Evolutionary conservation across 1,140 invertebrate species (phyloP).

Genomic region (Cataglyphis hispanica): DNA sequence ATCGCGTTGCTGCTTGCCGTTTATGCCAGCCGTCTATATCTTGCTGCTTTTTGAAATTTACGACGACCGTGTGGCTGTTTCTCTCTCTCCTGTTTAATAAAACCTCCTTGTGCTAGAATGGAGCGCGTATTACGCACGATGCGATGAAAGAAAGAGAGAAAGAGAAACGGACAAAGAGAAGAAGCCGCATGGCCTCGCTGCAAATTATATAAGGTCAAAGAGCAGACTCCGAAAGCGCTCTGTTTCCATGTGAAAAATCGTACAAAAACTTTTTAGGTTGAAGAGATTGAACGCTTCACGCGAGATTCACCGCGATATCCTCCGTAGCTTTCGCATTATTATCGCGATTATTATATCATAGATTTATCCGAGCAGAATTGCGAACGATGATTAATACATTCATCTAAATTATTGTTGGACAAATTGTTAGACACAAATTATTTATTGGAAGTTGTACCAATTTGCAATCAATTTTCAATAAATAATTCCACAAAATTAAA

Average conservation of each 20-base stretch:
- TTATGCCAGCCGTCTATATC: constrained; percentile 7
- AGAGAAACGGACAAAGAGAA: neutral
- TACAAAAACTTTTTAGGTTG: constrained; percentile 18
- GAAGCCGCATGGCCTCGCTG: constrained; percentile 4
- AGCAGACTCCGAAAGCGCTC: constrained; percentile 27
- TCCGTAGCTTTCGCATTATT: constrained; percentile 11
- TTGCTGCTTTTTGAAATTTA: constrained; percentile 61
- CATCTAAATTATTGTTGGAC: neutral
- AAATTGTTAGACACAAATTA: neutral
- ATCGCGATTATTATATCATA: constrained; percentile 25
- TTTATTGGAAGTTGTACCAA: neutral
- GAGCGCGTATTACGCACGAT: constrained; percentile 43
- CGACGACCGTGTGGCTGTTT: constrained; percentile 43
- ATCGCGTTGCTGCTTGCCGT: constrained; percentile 37
- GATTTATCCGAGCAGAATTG: neutral
- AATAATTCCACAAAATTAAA: constrained; percentile 22
- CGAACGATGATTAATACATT: constrained; percentile 5
- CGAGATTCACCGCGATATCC: neutral
- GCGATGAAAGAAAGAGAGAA: neutral
- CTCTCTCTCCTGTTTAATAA: constrained; percentile 66
- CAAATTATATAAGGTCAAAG: constrained; percentile 60
- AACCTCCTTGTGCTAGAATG: constrained; percentile 45
- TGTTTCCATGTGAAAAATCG: constrained; percentile 47
- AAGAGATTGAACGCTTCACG: neutral
- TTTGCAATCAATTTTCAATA: neutral